Percentiles rank a stretch among this genome's conserved stretches.
phyloP scores from a whole-genome alignment of 2,888 invertebrate species.

The Aphrophora alni region DNA sequence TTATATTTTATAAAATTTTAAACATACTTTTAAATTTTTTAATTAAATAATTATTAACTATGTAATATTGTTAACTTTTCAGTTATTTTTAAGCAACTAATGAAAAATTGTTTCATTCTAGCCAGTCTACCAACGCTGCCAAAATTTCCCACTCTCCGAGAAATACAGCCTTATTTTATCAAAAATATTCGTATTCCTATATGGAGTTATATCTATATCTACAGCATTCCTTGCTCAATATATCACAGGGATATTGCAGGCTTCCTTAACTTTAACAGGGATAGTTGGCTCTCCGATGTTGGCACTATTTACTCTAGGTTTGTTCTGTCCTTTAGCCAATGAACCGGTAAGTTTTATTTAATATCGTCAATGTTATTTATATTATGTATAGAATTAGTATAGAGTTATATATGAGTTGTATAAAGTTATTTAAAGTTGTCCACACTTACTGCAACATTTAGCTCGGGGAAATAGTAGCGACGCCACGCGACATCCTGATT shows the following conservation, averaged over 20 bases:
- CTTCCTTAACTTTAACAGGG: conserved; percentile 30
- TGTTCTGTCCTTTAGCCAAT: conserved; percentile 73
- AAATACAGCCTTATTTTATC: neutral
- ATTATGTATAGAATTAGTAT: too few relatives aligned
- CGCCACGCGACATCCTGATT: too few relatives aligned
- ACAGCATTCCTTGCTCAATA: conserved; percentile 69
- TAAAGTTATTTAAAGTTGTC: too few relatives aligned
- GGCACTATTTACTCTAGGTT: conserved; percentile 74
- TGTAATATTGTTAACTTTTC: too few relatives aligned
- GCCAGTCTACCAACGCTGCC: neutral
- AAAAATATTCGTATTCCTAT: conserved; percentile 14
- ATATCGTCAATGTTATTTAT: too few relatives aligned
- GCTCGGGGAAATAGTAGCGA: too few relatives aligned
- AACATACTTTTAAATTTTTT: too few relatives aligned
- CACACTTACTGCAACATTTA: too few relatives aligned
- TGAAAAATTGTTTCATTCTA: neutral
- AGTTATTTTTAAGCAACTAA: too few relatives aligned
- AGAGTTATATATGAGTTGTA: too few relatives aligned
- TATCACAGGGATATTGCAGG: conserved; percentile 70
- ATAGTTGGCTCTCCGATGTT: conserved; percentile 69
- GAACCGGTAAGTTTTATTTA: conserved; percentile 63
- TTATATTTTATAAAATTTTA: too few relatives aligned
- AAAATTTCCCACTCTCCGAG: neutral
- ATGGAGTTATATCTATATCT: conserved; percentile 64
- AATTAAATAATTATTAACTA: too few relatives aligned